Evolutionary conservation across 1,140 invertebrate genomes (phyloP), one percentile per base, ranked within the genome.

Genomic region (Zaprionus inermis): DNA sequence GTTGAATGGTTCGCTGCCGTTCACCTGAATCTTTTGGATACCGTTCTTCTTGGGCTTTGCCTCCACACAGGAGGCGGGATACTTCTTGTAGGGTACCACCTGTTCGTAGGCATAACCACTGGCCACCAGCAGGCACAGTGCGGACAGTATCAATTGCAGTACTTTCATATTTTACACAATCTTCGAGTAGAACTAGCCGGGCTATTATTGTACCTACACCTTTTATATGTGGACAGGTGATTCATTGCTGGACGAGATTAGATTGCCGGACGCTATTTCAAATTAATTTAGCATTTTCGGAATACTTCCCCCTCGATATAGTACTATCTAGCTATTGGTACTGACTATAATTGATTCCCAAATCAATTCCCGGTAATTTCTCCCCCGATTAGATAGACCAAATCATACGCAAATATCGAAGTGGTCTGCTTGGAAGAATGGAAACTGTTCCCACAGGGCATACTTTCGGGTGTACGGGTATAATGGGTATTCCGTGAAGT

Each of bases 31-130:
- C 32, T 69, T 77, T 6, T 63, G 55, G 11, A 77, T 65, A 46
- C 71, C 49, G 10, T 77, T 74, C 30, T 77, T 74, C 56, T 74
- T 77, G 32, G 71, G 59, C 24, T 77, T 74, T 7, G 75, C 75
- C 5, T 56, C 75, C 34, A 60, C 44, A 11, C 75, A 77, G 3
- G 65, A 56, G 11, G 46, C 38, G 0, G 65, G 65, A 52, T 69
- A 69, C 11, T 20, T 74, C 28, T 65, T 69, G 56, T 36, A 69
- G 16, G 72, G 30, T 11, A 55, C 20, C 9, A 70, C 56, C 3
- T 51, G n/a, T 30, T 11, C 36, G n/a, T 51, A 49, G 11, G 52
- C 28, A 2, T 38, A 30, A 12, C 41, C 30, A 12, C 14, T 18
- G 41, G 52, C 72, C 52, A 63, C 57, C 5, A 52, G 2, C 10